These are phyloP conservation scores for Tretioscincus oriximinensis DNA, from an alignment of 2,113 vertebrate genomes.

Conservation along the genomic window DNA sequence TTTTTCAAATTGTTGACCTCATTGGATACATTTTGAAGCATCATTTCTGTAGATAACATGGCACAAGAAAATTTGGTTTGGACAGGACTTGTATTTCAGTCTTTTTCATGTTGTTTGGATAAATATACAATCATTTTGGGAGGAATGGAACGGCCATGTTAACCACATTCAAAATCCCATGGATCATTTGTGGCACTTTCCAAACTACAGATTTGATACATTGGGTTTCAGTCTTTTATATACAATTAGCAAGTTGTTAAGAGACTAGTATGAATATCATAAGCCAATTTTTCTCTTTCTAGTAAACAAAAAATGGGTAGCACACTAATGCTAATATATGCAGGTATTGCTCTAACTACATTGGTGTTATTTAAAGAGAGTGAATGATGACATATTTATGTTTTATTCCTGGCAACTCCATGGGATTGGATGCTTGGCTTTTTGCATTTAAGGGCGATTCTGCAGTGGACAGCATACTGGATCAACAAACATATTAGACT, in stretches of 20 bases:
- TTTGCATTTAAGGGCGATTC: slow-evolving; percentile 45
- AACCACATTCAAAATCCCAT: slow-evolving; percentile 83
- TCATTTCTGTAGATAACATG: slow-evolving; percentile 83
- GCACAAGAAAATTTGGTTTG: slow-evolving; percentile 86
- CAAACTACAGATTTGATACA: slow-evolving; percentile 25
- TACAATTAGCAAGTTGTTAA: slow-evolving; percentile 32
- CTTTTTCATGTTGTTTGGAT: slow-evolving; percentile 62
- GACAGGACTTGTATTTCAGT: slow-evolving; percentile 60
- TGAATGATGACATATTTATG: slow-evolving; percentile 1
- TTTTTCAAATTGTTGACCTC: slow-evolving; percentile 60
- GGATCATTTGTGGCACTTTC: slow-evolving; percentile 59
- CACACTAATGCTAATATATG: slow-evolving; percentile 15
- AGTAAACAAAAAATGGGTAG: slow-evolving; percentile 16
- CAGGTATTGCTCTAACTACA: slow-evolving; percentile 3
- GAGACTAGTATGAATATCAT: not conserved
- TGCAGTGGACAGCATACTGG: no score
- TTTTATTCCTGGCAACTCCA: slow-evolving; percentile 70
- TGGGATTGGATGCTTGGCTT: slow-evolving; percentile 92
- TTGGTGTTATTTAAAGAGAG: slow-evolving; percentile 16
- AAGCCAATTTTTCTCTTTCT: slow-evolving; percentile 25
- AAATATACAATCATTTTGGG: slow-evolving; percentile 88
- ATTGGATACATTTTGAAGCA: slow-evolving; percentile 95
- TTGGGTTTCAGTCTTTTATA: slow-evolving; percentile 32
- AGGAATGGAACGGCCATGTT: slow-evolving; percentile 80
- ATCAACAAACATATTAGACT: no score